phyloP scores from a whole-genome alignment of 2,888 invertebrate genomes.

The Poecilus cupreus region DNA sequence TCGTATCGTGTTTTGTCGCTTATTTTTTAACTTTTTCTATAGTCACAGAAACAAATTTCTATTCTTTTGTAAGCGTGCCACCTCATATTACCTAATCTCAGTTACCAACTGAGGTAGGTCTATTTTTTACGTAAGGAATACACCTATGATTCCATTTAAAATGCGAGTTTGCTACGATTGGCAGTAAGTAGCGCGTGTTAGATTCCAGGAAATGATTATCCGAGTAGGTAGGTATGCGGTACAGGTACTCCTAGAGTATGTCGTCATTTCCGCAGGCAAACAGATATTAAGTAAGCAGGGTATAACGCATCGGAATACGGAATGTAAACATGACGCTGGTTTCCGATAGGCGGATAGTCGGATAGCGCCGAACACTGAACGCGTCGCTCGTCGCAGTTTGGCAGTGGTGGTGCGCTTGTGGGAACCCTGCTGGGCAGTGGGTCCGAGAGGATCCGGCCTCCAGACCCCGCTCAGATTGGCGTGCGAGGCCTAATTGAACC shows the following conservation, averaged over 20 bases:
- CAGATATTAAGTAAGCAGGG: conserved; percentile 13
- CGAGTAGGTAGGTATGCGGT: not conserved
- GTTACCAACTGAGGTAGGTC: no score
- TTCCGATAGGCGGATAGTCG: conserved; percentile 22
- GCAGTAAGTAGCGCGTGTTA: no score
- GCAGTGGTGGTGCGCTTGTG: no score
- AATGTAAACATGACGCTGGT: conserved; percentile 22
- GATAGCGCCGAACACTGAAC: not conserved
- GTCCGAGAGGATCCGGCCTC: not conserved
- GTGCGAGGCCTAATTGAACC: conserved; percentile 56
- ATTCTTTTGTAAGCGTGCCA: no score
- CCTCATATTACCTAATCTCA: no score
- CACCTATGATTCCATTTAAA: no score
- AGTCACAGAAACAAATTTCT: no score
- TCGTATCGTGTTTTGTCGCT: no score
- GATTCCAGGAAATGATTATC: not conserved
- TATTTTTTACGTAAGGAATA: no score
- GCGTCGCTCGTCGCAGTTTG: no score
- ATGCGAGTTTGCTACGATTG: no score
- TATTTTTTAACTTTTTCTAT: no score
- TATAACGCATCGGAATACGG: not conserved
- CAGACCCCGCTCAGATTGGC: conserved; percentile 32
- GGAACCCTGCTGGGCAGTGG: not conserved
- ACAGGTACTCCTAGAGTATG: not conserved
- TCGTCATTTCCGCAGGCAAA: conserved; percentile 6